phyloP scores from a whole-genome alignment of 2,797 vertebrate species.

The Vultur gryphus region DNA sequence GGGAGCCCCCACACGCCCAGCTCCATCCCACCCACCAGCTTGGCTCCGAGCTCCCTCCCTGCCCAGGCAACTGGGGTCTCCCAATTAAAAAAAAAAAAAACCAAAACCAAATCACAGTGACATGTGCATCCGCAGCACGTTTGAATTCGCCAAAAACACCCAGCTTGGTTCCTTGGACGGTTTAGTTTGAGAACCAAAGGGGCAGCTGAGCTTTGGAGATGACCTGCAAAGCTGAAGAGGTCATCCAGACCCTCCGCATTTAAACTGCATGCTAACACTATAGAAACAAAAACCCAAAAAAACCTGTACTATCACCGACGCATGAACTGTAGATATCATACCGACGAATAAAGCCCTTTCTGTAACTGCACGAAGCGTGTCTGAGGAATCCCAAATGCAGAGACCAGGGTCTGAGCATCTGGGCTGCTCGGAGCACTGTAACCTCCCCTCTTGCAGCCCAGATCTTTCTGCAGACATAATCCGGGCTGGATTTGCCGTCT shows the following conservation, averaged over 20 bases:
- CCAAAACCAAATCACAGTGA: background rate
- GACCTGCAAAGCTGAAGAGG: background rate
- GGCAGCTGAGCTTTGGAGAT: background rate
- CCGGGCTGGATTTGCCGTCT: slow-evolving; percentile 28
- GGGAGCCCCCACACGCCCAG: background rate
- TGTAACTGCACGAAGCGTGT: slow-evolving; percentile 11
- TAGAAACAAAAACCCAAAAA: background rate
- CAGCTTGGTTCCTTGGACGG: background rate
- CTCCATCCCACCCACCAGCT: background rate
- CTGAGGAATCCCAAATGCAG: background rate
- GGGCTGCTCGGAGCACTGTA: background rate
- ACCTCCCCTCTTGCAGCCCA: background rate
- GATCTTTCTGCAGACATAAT: background rate
- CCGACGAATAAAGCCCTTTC: slow-evolving; percentile 70
- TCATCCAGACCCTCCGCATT: slow-evolving; percentile 25
- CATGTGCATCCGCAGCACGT: background rate
- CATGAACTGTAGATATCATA: slow-evolving; percentile 56
- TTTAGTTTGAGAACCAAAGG: background rate
- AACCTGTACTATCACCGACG: background rate
- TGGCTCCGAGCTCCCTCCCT: background rate
- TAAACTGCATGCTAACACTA: slow-evolving; percentile 61
- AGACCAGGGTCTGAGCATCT: background rate
- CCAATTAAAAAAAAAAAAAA: background rate
- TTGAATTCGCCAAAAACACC: background rate
- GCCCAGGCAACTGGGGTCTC: background rate